Percentiles rank a stretch among this genome's conserved stretches.
phyloP scores from a whole-genome alignment of 2,888 invertebrate genomes.

The Barypeithes pellucidus region DNA sequence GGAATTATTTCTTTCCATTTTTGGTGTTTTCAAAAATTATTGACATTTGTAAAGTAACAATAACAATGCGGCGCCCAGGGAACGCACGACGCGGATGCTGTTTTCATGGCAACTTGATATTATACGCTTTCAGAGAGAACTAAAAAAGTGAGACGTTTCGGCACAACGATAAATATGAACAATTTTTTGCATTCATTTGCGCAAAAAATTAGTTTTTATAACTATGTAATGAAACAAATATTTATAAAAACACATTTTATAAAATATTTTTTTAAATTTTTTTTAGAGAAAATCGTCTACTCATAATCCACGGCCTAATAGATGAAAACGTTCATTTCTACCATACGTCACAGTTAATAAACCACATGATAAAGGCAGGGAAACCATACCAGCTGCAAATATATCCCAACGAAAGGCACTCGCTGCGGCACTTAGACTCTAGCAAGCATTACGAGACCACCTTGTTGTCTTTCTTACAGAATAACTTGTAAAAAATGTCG shows the following conservation, averaged over 20 bases:
- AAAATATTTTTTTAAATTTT: slow-evolving; percentile 57
- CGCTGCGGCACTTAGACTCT: slow-evolving; percentile 92
- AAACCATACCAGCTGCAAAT: slow-evolving; percentile 97
- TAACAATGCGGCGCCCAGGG: no score
- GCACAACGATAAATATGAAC: no score
- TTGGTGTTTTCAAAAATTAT: no score
- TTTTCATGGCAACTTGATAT: no score
- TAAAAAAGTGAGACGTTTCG: no score
- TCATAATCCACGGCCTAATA: slow-evolving; percentile 97
- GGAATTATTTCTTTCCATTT: no score
- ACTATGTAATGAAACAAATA: no score
- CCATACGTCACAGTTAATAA: slow-evolving; percentile 94
- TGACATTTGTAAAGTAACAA: no score
- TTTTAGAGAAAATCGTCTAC: slow-evolving; percentile 85
- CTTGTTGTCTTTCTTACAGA: slow-evolving; percentile 92
- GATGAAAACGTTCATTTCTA: slow-evolving; percentile 99
- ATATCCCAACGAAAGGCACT: slow-evolving; percentile 97
- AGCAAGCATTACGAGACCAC: slow-evolving; percentile 98
- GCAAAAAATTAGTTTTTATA: no score
- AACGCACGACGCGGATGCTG: no score
- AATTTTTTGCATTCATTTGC: no score
- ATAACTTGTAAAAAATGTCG: slow-evolving; percentile 76
- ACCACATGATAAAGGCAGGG: slow-evolving; percentile 91
- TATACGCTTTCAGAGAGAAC: no score
- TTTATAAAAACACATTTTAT: background rate